Base-by-base conservation (phyloP, 2,888 invertebrate genomes). In the Nebria brevicollis region DNA sequence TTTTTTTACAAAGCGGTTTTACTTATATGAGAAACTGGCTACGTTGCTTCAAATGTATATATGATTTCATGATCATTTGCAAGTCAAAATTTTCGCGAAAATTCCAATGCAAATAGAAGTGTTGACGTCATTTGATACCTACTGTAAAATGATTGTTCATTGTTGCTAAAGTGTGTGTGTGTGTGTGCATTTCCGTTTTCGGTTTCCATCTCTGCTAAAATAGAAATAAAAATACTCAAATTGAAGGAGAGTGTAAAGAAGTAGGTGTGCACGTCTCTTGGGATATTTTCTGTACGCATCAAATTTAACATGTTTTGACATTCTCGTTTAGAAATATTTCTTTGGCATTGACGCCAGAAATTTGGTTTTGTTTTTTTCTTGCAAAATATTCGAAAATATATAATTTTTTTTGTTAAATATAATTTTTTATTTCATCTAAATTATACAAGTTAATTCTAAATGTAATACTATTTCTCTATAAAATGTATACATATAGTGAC, bases 21-120 rank as follows among this genome's bases (percentile, higher is more conserved):
- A 54, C 54, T 7, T 11, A 54, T 54, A 54, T 54, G 54, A 13
- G 8, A 54, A 54, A 54, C 54, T 54, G 13, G 7, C 54, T 11
- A 54, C 54, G 8, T 7, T 54, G 54, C 54, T 54, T 0, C 7
- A 5, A 54, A 54, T 54, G 8, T 54, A 54, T 54, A 54, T 6
- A 54, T 54, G 54, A 54, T 54, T 54, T 54, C 54, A 54, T 54
- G 54, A 54, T 54, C 54, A 54, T 54, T 54, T 54, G 54, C 54
- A 54, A 54, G 54, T 54, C 54, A 54, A 54, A 54, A 54, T 54
- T 54, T 54, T 54, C 54, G 54, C 8, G 54, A 54, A 54, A 54
- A 54, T 54, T 54, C 54, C 54, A 54, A 54, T 54, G 54, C 54
- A 54, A 54, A 54, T 54, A 13, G 54, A 54, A 54, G 54, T 54